Percentiles rank a stretch among this genome's conserved stretches.
These are phyloP conservation scores for Belonocnema kinseyi DNA, from an alignment of 1,140 invertebrate species.

Conservation along the genomic window DNA sequence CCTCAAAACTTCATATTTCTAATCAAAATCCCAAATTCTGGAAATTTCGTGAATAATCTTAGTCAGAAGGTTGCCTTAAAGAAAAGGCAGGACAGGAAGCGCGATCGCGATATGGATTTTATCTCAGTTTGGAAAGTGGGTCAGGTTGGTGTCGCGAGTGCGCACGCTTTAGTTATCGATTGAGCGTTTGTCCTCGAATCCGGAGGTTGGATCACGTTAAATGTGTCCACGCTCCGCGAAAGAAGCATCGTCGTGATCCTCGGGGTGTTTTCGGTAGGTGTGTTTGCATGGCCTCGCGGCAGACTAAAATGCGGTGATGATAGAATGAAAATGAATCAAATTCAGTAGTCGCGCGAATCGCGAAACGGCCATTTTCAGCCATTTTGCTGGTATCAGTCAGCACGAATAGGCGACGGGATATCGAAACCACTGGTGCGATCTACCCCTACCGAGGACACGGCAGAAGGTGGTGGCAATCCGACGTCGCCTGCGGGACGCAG, in stretches of 20 bases:
- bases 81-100: background rate
- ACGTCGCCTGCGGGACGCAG: constrained; percentile 33
- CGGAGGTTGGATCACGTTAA: constrained; percentile 58
- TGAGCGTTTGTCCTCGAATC: constrained; percentile 56
- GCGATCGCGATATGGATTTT: constrained; percentile 22
- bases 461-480: constrained; percentile 35
- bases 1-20: background rate
- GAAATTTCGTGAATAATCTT: background rate
- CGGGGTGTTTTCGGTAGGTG: background rate
- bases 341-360: constrained; percentile 7
- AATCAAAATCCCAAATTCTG: background rate
- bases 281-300: background rate
- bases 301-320: constrained; percentile 44
- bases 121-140: constrained; percentile 60
- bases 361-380: constrained; percentile 65
- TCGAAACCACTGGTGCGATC: constrained; percentile 33
- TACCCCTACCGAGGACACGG: constrained; percentile 20
- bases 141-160: constrained; percentile 62
- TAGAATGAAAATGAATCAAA: background rate
- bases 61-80: background rate
- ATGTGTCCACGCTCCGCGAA: constrained; percentile 11
- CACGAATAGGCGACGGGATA: constrained; percentile 38
- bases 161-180: constrained; percentile 74
- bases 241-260: constrained; percentile 10
- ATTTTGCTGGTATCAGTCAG: constrained; percentile 54